Evolutionary conservation across 2,113 vertebrate genomes (phyloP), one percentile per base, ranked within the genome.

Genomic region (Tupaia chinensis): DNA sequence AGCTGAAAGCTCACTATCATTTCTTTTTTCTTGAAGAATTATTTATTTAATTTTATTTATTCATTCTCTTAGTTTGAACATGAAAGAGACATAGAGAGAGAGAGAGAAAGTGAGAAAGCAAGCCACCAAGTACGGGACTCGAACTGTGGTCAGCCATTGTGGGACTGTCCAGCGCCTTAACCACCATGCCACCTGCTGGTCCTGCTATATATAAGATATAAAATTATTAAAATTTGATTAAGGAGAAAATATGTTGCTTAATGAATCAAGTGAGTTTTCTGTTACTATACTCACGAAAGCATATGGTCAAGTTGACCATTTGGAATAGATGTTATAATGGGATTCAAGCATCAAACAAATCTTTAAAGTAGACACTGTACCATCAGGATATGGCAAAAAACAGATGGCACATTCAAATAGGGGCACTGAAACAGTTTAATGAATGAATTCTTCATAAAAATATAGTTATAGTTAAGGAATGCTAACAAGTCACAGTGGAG

Each of bases 161-260:
- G 44, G 44, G 44, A 44, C 4, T 44, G 44, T 44, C 44, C 44
- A 44, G 44, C 44, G 44, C 44, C 44, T 44, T 44, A 44, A 44
- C 44, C 5, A 44, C 44, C 44, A 44, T 44, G 44, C 44, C 44
- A 44, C 44, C 16, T 76, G 9, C 4, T 69, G 23, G 23, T 60
- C 80, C 93, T 89, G 1, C 29, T 66, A 77, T 84, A 68, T n/a
- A 95, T 82, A 91, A 93, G 27, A 85, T 23, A 56, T 93, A 58
- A 63, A 79, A 77, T 90, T 85, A 1, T 80, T 89, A 83, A 19
- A 93, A 2, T 0, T 20, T 84, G 34, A n/a, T 85, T 73, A 74
- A 93, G 3, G 13, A 74, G 12, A 34, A 5, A 93, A 54, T 53
- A 44, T 0, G 2, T 44, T 94, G 3, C 90, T 1, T 94, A 29